Evolutionary conservation across 2,113 vertebrate species (phyloP).

Genomic region (Pedetes capensis): DNA sequence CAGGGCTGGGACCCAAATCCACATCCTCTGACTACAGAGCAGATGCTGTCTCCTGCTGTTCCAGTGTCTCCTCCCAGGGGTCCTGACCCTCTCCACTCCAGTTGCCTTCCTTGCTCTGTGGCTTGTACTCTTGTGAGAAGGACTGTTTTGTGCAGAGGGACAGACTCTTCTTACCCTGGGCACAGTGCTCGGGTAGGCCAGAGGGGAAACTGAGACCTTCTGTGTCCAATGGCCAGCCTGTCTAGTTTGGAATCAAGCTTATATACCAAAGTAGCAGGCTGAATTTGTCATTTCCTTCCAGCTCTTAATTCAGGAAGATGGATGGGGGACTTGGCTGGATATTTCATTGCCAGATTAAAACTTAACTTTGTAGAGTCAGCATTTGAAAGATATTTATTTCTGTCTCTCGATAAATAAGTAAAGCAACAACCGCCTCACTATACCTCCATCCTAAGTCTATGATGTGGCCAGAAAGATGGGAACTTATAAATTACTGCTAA

Average conservation of each 20-base stretch:
- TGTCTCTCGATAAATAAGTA: background rate
- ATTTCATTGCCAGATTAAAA: background rate
- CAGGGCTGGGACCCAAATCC: background rate
- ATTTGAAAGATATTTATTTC: slow-evolving; percentile 3
- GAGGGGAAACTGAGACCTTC: background rate
- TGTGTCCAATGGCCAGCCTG: background rate
- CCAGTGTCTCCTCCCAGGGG: background rate
- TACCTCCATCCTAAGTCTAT: background rate
- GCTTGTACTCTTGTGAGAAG: background rate
- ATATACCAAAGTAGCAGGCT: background rate
- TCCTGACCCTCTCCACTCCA: too few relatives aligned
- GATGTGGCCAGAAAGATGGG: slow-evolving; percentile 44
- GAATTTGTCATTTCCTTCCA: background rate
- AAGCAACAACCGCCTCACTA: background rate
- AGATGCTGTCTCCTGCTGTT: background rate
- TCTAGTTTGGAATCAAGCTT: background rate
- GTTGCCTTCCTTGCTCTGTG: background rate
- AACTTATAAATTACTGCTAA: background rate
- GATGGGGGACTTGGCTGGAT: background rate
- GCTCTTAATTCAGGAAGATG: background rate
- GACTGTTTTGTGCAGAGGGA: background rate
- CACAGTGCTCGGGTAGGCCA: background rate
- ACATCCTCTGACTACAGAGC: background rate
- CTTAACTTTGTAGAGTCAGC: background rate
- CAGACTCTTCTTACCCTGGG: background rate